Evolutionary conservation across 2,888 invertebrate genomes (phyloP).

Genomic region (Ophonus ardosiacus): DNA sequence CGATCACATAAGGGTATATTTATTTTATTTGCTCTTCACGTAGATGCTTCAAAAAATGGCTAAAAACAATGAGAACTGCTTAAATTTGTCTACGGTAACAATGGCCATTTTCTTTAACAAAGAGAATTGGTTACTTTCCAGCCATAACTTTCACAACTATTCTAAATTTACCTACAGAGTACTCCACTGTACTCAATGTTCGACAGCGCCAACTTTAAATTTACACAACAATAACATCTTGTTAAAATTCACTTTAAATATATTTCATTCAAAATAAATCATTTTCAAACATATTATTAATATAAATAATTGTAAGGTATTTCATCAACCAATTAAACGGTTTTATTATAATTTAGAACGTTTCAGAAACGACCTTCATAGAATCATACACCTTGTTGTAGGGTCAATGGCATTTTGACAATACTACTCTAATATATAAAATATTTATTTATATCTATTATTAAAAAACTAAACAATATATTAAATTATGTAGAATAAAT

Average conservation of each 20-base stretch:
- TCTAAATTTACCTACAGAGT: constrained; percentile 57
- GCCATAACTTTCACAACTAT: constrained; percentile 72
- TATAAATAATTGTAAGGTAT: background rate
- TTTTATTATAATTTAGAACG: background rate
- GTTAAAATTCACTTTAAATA: no score
- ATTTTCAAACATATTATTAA: background rate
- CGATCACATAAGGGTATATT: constrained; percentile 56
- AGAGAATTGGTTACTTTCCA: constrained; percentile 76
- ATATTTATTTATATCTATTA: constrained; percentile 6
- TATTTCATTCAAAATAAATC: background rate
- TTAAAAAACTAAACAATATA: background rate
- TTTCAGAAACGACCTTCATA: constrained; percentile 1
- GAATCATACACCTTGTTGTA: constrained; percentile 20
- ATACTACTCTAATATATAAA: constrained; percentile 51
- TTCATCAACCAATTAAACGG: background rate
- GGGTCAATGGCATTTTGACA: constrained; percentile 61
- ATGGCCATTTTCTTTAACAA: constrained; percentile 72
- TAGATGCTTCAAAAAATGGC: constrained; percentile 48
- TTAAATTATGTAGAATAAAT: background rate
- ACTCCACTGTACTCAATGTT: background rate
- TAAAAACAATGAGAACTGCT: constrained; percentile 24
- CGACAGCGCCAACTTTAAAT: constrained; percentile 53
- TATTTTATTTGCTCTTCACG: constrained; percentile 43
- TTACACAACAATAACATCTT: background rate
- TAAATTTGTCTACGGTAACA: constrained; percentile 59